Evolutionary conservation across 1,140 invertebrate species (phyloP).

Genomic region (Drosophila kohkoa): DNA sequence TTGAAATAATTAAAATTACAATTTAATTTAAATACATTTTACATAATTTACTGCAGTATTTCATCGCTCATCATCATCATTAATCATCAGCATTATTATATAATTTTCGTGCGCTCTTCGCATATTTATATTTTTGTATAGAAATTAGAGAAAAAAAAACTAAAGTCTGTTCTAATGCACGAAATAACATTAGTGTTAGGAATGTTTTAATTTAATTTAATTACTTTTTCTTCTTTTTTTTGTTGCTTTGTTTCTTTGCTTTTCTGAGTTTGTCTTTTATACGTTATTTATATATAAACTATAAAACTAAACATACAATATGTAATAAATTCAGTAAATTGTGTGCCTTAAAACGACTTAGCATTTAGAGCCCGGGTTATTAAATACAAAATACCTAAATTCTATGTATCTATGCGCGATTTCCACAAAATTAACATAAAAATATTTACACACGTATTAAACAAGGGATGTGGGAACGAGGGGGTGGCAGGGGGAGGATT

Average conservation of each 20-base stretch:
- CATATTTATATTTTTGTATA: conserved; percentile 51
- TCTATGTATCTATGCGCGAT: conserved; percentile 44
- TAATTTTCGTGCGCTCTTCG: conserved; percentile 1
- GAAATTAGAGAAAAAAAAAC: conserved; percentile 44
- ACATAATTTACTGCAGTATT: conserved; percentile 73
- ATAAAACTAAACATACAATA: conserved; percentile 71
- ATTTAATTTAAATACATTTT: conserved; percentile 82
- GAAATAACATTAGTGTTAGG: conserved; percentile 64
- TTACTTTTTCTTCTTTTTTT: background rate
- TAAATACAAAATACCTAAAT: conserved; percentile 54
- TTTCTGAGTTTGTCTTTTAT: background rate
- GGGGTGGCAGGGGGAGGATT: background rate
- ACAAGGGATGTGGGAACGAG: conserved; percentile 24
- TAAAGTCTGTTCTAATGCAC: conserved; percentile 70
- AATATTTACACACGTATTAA: conserved; percentile 76
- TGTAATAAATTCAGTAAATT: conserved; percentile 80
- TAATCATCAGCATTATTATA: conserved; percentile 46
- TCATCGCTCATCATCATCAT: conserved; percentile 48
- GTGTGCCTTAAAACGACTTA: conserved; percentile 60
- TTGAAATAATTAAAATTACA: conserved; percentile 82
- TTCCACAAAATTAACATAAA: conserved; percentile 69
- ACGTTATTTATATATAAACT: conserved; percentile 47
- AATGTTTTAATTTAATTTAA: conserved; percentile 12
- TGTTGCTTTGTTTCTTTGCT: background rate
- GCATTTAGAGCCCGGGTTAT: conserved; percentile 47